phyloP scores from a whole-genome alignment of 2,888 invertebrate genomes.

The Drosophila neotestacea region DNA sequence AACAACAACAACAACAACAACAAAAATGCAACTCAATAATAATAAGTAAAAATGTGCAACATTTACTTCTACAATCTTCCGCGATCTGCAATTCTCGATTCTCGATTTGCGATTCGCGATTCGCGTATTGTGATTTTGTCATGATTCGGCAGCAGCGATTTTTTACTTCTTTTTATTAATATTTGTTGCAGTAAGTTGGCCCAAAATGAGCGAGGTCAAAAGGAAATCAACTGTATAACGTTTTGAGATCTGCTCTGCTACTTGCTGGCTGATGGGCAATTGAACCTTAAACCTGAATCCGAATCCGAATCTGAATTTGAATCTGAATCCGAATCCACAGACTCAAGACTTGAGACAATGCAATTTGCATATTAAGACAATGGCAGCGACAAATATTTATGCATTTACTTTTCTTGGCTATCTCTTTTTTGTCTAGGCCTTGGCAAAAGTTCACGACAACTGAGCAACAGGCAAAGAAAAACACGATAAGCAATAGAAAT shows the following conservation, averaged over 20 bases:
- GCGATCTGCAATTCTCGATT: conserved; percentile 11
- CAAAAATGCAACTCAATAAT: conserved; percentile 46
- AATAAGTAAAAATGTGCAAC: conserved; percentile 24
- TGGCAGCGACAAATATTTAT: conserved; percentile 58
- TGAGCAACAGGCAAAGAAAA: background rate
- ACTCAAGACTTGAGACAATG: conserved; percentile 58
- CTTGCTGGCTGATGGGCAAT: conserved; percentile 53
- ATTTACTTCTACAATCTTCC: conserved; percentile 5
- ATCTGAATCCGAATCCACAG: conserved; percentile 7
- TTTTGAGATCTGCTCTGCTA: conserved; percentile 43
- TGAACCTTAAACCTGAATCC: conserved; percentile 53
- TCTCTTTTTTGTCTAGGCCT: conserved; percentile 37
- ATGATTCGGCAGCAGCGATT: conserved; percentile 59
- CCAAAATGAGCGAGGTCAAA: conserved; percentile 72
- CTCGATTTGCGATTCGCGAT: conserved; percentile 22
- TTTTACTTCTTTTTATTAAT: conserved; percentile 57
- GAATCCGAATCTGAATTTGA: conserved; percentile 2
- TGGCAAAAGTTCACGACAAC: conserved; percentile 39
- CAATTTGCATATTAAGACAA: conserved; percentile 79
- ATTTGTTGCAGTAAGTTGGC: conserved; percentile 41
- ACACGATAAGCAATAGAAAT: background rate
- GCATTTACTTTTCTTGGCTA: conserved; percentile 40
- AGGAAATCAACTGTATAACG: conserved; percentile 47
- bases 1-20: conserved; percentile 36
- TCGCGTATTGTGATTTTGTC: conserved; percentile 45